Percentiles rank a stretch among this genome's conserved stretches.
phyloP scores from a whole-genome alignment of 2,113 vertebrate genomes.

The Lepisosteus osseus region DNA sequence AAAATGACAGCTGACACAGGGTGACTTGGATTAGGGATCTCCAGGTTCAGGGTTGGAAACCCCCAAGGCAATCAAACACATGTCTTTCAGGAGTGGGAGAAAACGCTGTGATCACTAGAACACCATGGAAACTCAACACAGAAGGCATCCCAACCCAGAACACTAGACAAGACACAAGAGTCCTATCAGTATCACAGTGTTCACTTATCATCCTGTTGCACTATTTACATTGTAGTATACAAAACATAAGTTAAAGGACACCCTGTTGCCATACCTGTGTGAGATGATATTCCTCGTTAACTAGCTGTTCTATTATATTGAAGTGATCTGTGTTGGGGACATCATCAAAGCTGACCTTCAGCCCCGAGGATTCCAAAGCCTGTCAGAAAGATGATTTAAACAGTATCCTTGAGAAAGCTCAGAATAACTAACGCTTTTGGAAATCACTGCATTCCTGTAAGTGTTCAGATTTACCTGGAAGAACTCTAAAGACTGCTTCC shows the following conservation, averaged over 20 bases:
- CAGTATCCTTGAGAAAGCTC: not conserved
- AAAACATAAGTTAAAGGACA: too few relatives aligned
- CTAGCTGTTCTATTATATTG: slow-evolving; percentile 62
- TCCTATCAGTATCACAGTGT: too few relatives aligned
- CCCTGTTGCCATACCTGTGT: slow-evolving; percentile 51
- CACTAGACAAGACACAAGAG: too few relatives aligned
- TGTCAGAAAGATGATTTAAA: slow-evolving; percentile 17
- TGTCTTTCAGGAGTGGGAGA: not conserved
- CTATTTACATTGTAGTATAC: too few relatives aligned
- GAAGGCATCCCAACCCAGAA: too few relatives aligned
- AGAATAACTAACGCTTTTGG: not conserved
- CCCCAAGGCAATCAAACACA: too few relatives aligned
- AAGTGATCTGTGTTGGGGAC: slow-evolving; percentile 67
- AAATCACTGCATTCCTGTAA: too few relatives aligned
- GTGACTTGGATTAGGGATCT: too few relatives aligned
- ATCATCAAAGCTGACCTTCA: slow-evolving; percentile 62
- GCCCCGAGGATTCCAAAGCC: slow-evolving; percentile 47
- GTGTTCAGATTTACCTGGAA: slow-evolving; percentile 63
- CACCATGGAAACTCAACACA: not conserved
- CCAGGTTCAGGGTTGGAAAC: too few relatives aligned
- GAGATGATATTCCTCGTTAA: slow-evolving; percentile 58
- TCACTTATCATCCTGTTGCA: too few relatives aligned
- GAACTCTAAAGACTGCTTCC: slow-evolving; percentile 77
- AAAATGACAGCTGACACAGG: too few relatives aligned
- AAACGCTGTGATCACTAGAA: not conserved